These are phyloP conservation scores for Cepaea hortensis DNA, from an alignment of 2,888 invertebrate genomes.

Conservation along the genomic window DNA sequence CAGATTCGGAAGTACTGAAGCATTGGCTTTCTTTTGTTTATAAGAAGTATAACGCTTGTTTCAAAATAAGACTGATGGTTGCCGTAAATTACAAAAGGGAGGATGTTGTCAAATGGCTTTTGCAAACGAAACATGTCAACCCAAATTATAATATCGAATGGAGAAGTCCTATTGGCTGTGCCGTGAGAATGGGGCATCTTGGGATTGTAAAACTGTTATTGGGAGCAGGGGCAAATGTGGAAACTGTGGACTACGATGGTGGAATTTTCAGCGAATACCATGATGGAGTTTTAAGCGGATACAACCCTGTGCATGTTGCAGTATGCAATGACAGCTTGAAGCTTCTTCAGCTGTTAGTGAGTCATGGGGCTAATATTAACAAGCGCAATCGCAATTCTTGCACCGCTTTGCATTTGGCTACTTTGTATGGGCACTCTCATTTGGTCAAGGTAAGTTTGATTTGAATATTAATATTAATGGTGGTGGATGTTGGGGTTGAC, in stretches of 20 bases:
- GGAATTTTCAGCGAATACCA: too few species aligned
- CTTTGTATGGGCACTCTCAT: too few species aligned
- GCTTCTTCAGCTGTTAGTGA: too few species aligned
- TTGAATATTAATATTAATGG: too few species aligned
- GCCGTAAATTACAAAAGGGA: conserved; percentile 26
- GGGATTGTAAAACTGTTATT: conserved; percentile 63
- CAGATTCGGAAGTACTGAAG: neutral
- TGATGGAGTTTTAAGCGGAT: too few species aligned
- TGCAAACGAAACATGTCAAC: conserved; percentile 12
- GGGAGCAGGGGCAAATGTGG: conserved; percentile 61
- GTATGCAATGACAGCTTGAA: too few species aligned
- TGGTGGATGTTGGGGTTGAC: too few species aligned
- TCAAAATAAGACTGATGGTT: neutral
- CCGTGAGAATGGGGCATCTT: conserved; percentile 58
- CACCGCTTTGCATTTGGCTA: too few species aligned
- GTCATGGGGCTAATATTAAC: too few species aligned
- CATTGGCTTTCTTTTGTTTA: neutral
- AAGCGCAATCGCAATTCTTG: too few species aligned
- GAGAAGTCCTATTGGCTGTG: conserved; percentile 61
- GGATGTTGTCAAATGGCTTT: neutral
- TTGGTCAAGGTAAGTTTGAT: too few species aligned
- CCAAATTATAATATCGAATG: conserved; percentile 60
- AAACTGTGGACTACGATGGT: conserved; percentile 27
- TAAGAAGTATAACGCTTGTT: neutral
- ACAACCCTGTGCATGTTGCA: too few species aligned